Conservation (phyloP, 2,797 vertebrate genomes). For the Danio kyathit region DNA sequence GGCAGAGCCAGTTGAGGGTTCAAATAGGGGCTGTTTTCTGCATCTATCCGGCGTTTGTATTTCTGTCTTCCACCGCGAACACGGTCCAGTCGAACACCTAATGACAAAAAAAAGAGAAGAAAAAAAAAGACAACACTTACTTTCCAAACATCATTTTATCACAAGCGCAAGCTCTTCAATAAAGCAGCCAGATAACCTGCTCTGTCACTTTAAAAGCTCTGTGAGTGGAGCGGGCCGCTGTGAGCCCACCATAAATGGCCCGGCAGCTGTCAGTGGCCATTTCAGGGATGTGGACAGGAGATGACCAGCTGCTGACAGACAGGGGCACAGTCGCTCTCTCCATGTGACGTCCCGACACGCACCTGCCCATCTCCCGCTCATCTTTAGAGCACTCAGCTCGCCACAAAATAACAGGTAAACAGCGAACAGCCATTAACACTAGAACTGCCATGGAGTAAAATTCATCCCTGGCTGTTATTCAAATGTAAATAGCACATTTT, state of each 20-base stretch:
- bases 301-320: slow-evolving; percentile 64
- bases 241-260: slow-evolving; percentile 49
- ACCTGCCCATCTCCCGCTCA: slow-evolving; percentile 54
- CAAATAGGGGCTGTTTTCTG: slow-evolving; percentile 99
- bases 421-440: slow-evolving; percentile 4
- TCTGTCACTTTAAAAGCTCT: slow-evolving; percentile 58
- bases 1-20: slow-evolving; percentile 98
- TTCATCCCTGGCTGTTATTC: too few species aligned
- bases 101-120: slow-evolving; percentile 14
- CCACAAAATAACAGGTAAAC: slow-evolving; percentile 42
- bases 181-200: slow-evolving; percentile 19
- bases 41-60: slow-evolving; percentile 99
- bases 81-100: slow-evolving; percentile 97
- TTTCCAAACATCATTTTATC: not conserved
- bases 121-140: slow-evolving; percentile 10
- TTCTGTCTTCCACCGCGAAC: slow-evolving; percentile 98
- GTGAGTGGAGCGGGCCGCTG: slow-evolving; percentile 20
- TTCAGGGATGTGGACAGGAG: slow-evolving; percentile 61
- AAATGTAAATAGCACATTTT: too few species aligned
- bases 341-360: slow-evolving; percentile 57
- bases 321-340: slow-evolving; percentile 59
- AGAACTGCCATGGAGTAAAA: too few species aligned
- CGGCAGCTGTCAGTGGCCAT: slow-evolving; percentile 62
- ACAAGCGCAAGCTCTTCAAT: slow-evolving; percentile 25
- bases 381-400: slow-evolving; percentile 38